Percentiles rank a stretch among this genome's conserved stretches.
Conservation (phyloP, 1,140 invertebrate genomes). For the Dufourea novaeangliae region DNA sequence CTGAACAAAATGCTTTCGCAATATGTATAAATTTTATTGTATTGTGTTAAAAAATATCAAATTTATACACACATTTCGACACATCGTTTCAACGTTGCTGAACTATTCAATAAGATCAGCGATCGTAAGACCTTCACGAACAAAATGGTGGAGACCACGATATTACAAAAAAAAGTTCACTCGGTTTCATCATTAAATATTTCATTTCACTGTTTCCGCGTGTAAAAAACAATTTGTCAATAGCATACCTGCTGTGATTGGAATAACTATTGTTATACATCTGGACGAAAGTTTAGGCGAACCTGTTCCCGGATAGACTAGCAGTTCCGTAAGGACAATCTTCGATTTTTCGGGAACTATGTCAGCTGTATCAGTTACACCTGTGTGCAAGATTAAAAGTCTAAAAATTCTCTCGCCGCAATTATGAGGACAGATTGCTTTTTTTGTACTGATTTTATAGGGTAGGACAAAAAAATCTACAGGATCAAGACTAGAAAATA, state of each 20-base stretch:
- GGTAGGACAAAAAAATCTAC: slow-evolving; percentile 59
- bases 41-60: not conserved
- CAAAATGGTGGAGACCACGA: slow-evolving; percentile 56
- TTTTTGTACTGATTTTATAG: not conserved
- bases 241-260: slow-evolving; percentile 77
- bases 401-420: not conserved
- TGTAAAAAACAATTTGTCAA: not conserved
- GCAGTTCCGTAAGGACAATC: slow-evolving; percentile 47
- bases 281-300: slow-evolving; percentile 45
- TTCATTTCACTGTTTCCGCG: not conserved
- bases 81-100: not conserved
- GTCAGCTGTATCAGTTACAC: slow-evolving; percentile 49
- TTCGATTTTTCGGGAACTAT: slow-evolving; percentile 61
- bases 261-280: slow-evolving; percentile 79
- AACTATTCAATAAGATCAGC: slow-evolving; percentile 15
- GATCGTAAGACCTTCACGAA: not conserved
- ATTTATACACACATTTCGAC: not conserved
- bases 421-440: not conserved
- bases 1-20: not conserved
- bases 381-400: slow-evolving; percentile 19
- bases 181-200: not conserved
- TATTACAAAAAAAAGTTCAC: slow-evolving; percentile 10
- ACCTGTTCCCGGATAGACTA: slow-evolving; percentile 20
- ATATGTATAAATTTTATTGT: not conserved
- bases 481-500: not conserved